Evolutionary conservation across 2,797 vertebrate species (phyloP), one percentile per base, ranked within the genome.

Genomic region (Australoheros facetus): DNA sequence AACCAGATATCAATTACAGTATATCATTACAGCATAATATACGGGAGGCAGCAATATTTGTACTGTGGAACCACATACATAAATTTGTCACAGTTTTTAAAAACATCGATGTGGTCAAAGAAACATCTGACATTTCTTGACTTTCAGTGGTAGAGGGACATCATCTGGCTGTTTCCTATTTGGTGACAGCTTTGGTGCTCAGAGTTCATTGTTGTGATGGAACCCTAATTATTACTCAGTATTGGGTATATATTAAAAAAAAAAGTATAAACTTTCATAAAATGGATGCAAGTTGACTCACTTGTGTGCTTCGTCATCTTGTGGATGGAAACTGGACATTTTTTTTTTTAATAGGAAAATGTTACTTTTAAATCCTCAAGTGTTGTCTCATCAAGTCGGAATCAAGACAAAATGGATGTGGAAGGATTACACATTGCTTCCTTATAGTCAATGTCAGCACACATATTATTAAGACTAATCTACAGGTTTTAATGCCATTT

Each of bases 281-380:
- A 17, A 1, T 21, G 5, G 12, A 75, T n/a, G 17, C 2, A 71
- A 53, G 54, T 13, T 55, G 59, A 56, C 60, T 77, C 78, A 42
- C 45, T 30, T 17, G 32, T 73, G 64, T 57, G 14, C 77, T 76
- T 64, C 58, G 62, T 86, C 79, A 75, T 57, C 55, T n/a, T 12
- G 2, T 13, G 37, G 32, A 75, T 80, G 82, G 77, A 90, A 87
- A 79, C 56, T 58, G 62, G 69, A 83, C 23, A 19, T 78, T 70
- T 78, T 79, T 80, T 42, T 42, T 42, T 42, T 66, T 28, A 79
- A 75, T 3, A 71, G 71, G 51, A 69, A 80, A 53, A 54, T 37
- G 79, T 42, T 84, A 21, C 16, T 55, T 54, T 78, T 69, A 80
- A 75, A 37, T 32, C 34, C 64, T 71, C 57, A 13, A 32, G 56